Evolutionary conservation across 2,797 vertebrate genomes (phyloP).

Genomic region (Trichosurus vulpecula): DNA sequence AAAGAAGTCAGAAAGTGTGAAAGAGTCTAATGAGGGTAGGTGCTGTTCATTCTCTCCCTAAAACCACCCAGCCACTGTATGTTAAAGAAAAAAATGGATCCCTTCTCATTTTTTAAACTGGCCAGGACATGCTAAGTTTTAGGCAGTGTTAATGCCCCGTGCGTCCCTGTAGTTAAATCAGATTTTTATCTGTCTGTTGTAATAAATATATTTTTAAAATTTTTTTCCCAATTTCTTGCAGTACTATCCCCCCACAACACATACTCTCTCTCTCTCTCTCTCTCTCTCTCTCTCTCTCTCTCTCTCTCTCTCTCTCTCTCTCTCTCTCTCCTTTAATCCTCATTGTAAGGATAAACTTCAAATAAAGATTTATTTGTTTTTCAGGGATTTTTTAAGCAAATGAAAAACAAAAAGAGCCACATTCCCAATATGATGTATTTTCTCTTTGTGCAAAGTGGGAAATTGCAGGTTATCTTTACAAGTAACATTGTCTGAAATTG

Average conservation of each 20-base stretch:
- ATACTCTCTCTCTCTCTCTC: no score
- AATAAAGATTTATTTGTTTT: conserved; percentile 35
- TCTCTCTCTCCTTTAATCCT: neutral
- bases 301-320: no score
- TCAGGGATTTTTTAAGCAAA: neutral
- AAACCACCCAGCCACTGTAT: conserved; percentile 42
- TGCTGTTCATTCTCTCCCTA: conserved; percentile 41
- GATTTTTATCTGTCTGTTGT: conserved; percentile 16
- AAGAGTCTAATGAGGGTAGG: conserved; percentile 82
- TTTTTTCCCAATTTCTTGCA: conserved; percentile 40
- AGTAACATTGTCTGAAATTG: conserved; percentile 22
- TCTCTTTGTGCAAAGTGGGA: conserved; percentile 36
- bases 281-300: no score
- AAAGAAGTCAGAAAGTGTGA: conserved; percentile 80
- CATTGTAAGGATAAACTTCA: conserved; percentile 27
- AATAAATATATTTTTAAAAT: conserved; percentile 37
- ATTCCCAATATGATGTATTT: conserved; percentile 20
- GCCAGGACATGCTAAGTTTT: neutral
- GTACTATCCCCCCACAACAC: neutral
- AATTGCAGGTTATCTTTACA: conserved; percentile 1
- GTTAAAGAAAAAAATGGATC: conserved; percentile 9
- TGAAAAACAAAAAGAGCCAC: conserved; percentile 28
- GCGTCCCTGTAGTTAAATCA: neutral
- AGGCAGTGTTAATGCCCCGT: neutral
- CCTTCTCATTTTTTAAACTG: conserved; percentile 54